These are phyloP conservation scores for Pelecanus crispus DNA, from an alignment of 2,113 vertebrate species.

Conservation along the genomic window DNA sequence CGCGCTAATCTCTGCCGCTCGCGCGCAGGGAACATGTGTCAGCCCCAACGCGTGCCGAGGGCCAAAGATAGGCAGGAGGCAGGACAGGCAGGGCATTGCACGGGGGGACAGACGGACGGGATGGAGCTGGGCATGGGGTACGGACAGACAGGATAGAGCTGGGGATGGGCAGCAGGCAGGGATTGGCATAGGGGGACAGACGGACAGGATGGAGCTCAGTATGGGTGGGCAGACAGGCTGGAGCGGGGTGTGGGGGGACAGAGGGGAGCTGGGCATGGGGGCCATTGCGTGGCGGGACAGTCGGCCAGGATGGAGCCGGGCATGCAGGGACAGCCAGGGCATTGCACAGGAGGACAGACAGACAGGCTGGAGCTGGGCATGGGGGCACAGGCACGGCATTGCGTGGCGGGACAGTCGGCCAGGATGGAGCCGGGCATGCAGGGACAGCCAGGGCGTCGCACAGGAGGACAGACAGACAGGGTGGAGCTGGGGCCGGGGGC, in stretches of 20 bases:
- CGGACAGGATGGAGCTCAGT: background rate
- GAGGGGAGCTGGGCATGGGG: too few relatives aligned
- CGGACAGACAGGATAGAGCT: background rate
- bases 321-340: too few relatives aligned
- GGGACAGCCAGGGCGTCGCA: too few relatives aligned
- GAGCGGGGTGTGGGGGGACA: background rate
- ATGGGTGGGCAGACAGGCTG: background rate
- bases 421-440: too few relatives aligned
- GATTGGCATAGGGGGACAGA: background rate
- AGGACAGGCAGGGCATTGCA: background rate
- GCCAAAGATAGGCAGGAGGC: conserved; percentile 34
- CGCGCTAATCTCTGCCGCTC: conserved; percentile 33
- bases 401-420: too few relatives aligned
- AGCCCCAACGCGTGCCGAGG: background rate
- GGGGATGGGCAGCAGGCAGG: background rate
- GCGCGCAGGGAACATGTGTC: conserved; percentile 24
- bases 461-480: background rate
- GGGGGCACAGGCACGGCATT: background rate
- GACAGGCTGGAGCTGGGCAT: background rate
- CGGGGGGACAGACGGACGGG: background rate
- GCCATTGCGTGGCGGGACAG: background rate
- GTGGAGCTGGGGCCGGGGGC: background rate
- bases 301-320: background rate
- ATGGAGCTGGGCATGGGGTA: background rate
- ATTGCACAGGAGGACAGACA: background rate